These are phyloP conservation scores for Muscicapa comitata DNA, from an alignment of 2,797 vertebrate species.

Conservation along the genomic window DNA sequence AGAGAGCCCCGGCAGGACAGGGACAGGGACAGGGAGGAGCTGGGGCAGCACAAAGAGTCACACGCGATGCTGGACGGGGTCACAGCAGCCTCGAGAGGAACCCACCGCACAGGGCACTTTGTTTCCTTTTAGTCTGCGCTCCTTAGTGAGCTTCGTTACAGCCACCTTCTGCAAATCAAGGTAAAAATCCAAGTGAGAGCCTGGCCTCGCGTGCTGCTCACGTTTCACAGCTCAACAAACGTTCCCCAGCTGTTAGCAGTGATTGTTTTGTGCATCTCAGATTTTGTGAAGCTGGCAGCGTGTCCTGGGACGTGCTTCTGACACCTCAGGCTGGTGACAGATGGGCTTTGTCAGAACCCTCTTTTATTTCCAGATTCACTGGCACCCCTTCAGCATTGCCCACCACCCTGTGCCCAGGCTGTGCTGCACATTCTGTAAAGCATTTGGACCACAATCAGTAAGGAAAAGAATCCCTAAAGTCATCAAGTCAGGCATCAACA, in stretches of 20 bases:
- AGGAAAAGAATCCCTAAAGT: conserved; percentile 49
- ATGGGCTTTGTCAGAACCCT: background rate
- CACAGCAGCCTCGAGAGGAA: conserved; percentile 54
- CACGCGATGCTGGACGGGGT: background rate
- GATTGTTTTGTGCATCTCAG: background rate
- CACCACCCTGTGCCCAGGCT: conserved; percentile 35
- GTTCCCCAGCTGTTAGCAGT: background rate
- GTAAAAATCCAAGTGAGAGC: conserved; percentile 53
- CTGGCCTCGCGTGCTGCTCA: background rate
- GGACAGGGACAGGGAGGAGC: background rate
- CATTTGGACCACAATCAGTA: conserved; percentile 39
- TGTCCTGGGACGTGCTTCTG: conserved; percentile 53
- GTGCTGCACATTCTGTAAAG: conserved; percentile 26
- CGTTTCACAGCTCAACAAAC: background rate
- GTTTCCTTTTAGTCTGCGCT: conserved; percentile 69
- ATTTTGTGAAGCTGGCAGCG: background rate
- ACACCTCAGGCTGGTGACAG: conserved; percentile 28
- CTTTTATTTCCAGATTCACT: conserved; percentile 57
- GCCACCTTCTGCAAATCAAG: conserved; percentile 71
- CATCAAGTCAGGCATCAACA: conserved; percentile 21
- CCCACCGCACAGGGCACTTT: conserved; percentile 62
- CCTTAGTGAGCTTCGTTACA: conserved; percentile 66
- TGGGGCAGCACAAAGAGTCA: background rate
- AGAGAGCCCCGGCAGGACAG: background rate
- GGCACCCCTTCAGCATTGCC: background rate